These are phyloP conservation scores for Cyphomyrus discorhynchus DNA, from an alignment of 2,113 vertebrate species.

Conservation along the genomic window DNA sequence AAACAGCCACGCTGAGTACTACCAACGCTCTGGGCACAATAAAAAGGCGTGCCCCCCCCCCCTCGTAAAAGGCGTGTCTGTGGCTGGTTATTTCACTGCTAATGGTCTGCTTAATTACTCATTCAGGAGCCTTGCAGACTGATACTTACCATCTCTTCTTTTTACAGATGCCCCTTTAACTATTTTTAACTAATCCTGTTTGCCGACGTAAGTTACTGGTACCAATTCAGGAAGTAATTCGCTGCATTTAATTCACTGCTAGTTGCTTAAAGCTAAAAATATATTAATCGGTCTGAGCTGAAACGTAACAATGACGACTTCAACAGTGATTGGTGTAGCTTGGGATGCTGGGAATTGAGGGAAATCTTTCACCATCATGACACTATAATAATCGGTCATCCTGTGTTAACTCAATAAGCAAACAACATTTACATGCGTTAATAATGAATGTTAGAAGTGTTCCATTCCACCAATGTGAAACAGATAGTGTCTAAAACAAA, in stretches of 20 bases:
- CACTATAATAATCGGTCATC: background rate
- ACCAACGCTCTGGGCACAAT: background rate
- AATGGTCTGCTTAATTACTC: background rate
- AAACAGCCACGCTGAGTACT: background rate
- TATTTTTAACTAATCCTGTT: slow-evolving; percentile 16
- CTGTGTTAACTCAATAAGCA: background rate
- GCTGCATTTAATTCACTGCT: background rate
- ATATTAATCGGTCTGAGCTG: background rate
- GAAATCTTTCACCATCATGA: background rate
- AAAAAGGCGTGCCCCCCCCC: background rate
- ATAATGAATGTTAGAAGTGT: background rate
- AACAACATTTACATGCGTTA: background rate
- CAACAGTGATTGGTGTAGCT: background rate
- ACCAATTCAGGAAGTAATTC: background rate
- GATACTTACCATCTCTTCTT: background rate
- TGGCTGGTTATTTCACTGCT: background rate
- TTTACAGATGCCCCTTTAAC: slow-evolving; percentile 8
- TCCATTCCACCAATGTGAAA: background rate
- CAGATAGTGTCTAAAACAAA: background rate
- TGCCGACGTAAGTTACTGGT: background rate
- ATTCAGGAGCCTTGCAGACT: background rate
- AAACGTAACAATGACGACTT: background rate
- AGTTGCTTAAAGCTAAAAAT: background rate
- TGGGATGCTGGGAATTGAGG: background rate
- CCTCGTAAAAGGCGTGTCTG: background rate